These are phyloP conservation scores for Pristionchus mayeri DNA, from an alignment of 2,888 invertebrate genomes.

Conservation along the genomic window DNA sequence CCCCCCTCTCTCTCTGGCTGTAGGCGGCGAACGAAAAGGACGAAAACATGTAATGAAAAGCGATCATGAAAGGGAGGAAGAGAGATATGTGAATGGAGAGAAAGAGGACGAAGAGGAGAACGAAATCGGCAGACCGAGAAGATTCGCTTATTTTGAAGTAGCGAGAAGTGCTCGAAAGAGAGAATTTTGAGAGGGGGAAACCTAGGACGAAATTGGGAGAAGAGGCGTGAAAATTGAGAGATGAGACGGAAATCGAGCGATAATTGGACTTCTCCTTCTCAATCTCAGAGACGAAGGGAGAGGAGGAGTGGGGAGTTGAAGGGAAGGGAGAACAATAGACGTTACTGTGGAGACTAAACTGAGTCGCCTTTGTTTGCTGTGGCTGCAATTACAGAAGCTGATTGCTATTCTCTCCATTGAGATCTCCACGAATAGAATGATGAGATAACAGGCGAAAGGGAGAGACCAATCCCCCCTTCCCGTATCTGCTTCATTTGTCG, in stretches of 20 bases:
- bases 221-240: not conserved
- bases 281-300: not conserved
- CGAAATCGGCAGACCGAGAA: not conserved
- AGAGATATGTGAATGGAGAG: not conserved
- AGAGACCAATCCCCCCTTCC: too few species aligned
- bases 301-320: not conserved
- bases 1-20: too few species aligned
- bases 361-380: not conserved
- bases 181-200: too few species aligned
- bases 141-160: not conserved
- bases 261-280: slow-evolving; percentile 30
- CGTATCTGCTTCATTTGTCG: too few species aligned
- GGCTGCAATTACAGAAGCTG: too few species aligned
- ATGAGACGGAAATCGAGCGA: not conserved
- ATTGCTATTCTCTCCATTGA: too few species aligned
- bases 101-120: not conserved
- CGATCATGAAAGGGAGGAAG: slow-evolving; percentile 12
- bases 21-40: too few species aligned
- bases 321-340: not conserved
- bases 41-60: slow-evolving; percentile 26
- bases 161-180: too few species aligned
- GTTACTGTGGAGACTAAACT: not conserved
- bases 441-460: too few species aligned
- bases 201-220: not conserved
- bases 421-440: too few species aligned